Percentiles rank a stretch among this genome's conserved stretches.
These are phyloP conservation scores for Alloplasta piceator DNA, from an alignment of 2,888 invertebrate species.

Conservation along the genomic window DNA sequence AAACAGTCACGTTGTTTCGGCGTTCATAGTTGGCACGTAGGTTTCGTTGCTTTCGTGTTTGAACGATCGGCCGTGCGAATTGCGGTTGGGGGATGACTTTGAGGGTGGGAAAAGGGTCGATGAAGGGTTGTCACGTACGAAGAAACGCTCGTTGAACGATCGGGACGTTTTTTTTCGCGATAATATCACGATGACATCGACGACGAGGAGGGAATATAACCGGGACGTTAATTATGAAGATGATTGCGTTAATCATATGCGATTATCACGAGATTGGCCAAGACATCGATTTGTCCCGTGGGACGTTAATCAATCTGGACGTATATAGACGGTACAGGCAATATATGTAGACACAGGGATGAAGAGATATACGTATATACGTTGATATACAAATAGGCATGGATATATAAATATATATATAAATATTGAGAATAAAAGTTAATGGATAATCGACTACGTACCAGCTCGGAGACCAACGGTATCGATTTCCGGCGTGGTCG, in stretches of 20 bases:
- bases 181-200: slow-evolving; percentile 22
- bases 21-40: slow-evolving; percentile 29
- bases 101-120: slow-evolving; percentile 44
- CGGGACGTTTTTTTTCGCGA: slow-evolving; percentile 3
- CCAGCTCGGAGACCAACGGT: slow-evolving; percentile 99
- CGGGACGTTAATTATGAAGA: slow-evolving; percentile 19
- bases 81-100: slow-evolving; percentile 61
- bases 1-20: slow-evolving; percentile 30
- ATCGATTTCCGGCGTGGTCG: slow-evolving; percentile 98
- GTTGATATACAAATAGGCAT: slow-evolving; percentile 2
- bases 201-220: slow-evolving; percentile 23
- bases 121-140: background rate
- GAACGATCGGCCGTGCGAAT: slow-evolving; percentile 65
- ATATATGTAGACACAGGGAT: slow-evolving; percentile 66
- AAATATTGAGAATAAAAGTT: slow-evolving; percentile 65
- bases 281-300: slow-evolving; percentile 61
- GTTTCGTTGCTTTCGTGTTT: slow-evolving; percentile 54
- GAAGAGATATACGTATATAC: slow-evolving; percentile 31
- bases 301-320: slow-evolving; percentile 72
- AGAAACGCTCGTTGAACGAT: background rate
- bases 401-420: slow-evolving; percentile 40
- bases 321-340: slow-evolving; percentile 76
- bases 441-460: slow-evolving; percentile 87
- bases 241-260: slow-evolving; percentile 1
- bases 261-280: slow-evolving; percentile 51